phyloP scores from a whole-genome alignment of 2,888 invertebrate species.

The Adelognathus sp. region DNA sequence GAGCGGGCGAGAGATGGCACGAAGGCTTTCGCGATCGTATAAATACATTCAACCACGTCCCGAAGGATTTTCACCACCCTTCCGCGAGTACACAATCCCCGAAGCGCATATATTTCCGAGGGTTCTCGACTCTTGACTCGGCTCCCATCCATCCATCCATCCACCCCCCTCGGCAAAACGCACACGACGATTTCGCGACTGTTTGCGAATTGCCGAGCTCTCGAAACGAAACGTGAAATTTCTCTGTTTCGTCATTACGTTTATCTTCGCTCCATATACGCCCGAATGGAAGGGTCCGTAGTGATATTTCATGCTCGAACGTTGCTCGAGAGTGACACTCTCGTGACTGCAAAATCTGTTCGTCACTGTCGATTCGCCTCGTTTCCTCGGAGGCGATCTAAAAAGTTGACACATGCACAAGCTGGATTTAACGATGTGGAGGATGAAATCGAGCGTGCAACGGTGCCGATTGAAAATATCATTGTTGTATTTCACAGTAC shows the following conservation, averaged over 20 bases:
- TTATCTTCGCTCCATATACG: neutral
- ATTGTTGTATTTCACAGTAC: neutral
- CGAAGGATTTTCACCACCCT: slow-evolving; percentile 24
- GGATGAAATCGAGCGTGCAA: neutral
- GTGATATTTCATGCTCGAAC: neutral
- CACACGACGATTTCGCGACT: neutral
- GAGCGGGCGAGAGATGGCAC: too few species aligned
- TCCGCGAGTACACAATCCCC: neutral
- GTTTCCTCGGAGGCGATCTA: too few species aligned
- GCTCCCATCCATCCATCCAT: neutral
- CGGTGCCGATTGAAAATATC: neutral
- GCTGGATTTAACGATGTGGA: too few species aligned
- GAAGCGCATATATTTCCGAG: slow-evolving; percentile 1
- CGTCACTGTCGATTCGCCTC: too few species aligned
- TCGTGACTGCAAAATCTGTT: too few species aligned
- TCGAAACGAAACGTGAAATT: neutral
- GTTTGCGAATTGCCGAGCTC: neutral
- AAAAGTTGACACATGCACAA: too few species aligned
- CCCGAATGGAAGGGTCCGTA: neutral
- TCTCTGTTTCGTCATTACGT: neutral
- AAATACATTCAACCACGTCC: slow-evolving; percentile 17
- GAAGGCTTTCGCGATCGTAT: neutral
- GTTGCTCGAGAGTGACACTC: too few species aligned
- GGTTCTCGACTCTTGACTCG: slow-evolving; percentile 19
- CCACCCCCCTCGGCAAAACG: too few species aligned